phyloP scores from a whole-genome alignment of 2,888 invertebrate species.

The Caenorhabditis becei region DNA sequence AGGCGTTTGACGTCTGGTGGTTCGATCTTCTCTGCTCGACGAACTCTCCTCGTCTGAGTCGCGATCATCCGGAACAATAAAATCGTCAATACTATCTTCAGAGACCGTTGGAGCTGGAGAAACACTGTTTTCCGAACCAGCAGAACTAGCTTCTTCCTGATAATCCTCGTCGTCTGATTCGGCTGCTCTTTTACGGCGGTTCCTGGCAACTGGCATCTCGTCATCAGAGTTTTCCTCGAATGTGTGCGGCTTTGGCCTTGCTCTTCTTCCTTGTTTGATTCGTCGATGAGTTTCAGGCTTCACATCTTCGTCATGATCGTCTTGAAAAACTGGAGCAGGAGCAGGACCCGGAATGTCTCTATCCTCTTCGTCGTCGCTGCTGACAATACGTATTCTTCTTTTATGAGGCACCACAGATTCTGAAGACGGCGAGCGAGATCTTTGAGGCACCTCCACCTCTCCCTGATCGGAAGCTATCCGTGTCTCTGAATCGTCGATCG shows the following conservation, averaged over 20 bases:
- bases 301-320: too few species aligned
- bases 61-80: background rate
- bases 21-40: background rate
- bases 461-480: too few species aligned
- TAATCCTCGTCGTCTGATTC: background rate
- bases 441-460: too few species aligned
- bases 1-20: background rate
- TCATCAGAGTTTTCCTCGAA: background rate
- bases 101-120: background rate
- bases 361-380: constrained; percentile 1
- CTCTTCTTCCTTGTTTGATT: background rate
- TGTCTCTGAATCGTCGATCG: too few species aligned
- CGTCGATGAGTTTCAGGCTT: too few species aligned
- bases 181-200: background rate
- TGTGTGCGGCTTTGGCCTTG: too few species aligned
- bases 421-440: background rate
- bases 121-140: background rate
- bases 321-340: too few species aligned
- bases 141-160: background rate
- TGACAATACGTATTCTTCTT: too few species aligned
- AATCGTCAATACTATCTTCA: constrained; percentile 6
- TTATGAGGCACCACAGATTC: background rate
- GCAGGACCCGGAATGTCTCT: too few species aligned
- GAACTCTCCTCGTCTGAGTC: background rate
- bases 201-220: background rate